Evolutionary conservation across 2,888 invertebrate species (phyloP), one percentile per base, ranked within the genome.

Genomic region (Chesias legatella): DNA sequence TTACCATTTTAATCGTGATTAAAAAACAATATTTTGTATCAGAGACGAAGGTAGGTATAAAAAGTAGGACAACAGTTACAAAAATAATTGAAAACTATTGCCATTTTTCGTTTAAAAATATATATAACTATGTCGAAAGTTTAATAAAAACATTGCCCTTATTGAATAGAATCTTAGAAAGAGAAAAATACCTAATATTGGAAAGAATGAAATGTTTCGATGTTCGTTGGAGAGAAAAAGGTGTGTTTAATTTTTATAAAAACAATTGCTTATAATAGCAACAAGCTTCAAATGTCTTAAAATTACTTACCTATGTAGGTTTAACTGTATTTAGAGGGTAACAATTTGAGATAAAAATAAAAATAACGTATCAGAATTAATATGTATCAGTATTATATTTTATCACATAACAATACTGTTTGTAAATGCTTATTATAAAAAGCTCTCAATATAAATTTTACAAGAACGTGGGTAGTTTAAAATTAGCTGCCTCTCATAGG

Each of bases 381-480:
- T 32, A 29, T 44, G 39, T 40, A 42, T 39, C 35, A 35, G 34
- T 32, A 35, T 32, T 35, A 43, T 43, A 46, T 58, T 53, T 44
- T 64, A 67, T 67, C 67, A 67, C 64, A 67, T 64, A 61, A 61
- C 61, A 67, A 67, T 67, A 67, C 67, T 67, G 67, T 64, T 64
- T 67, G 60, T 60, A 67, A 58, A 60, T 63, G 61, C 50, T 60
- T 60, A 60, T 71, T 80, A 79, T 77, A 82, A 81, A 81, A 84
- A 84, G 82, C 83, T 81, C 77, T 75, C 71, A 70, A 78, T 71
- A 68, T 66, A 72, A 72, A 70, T 64, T 60, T 63, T 66, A 69
- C 63, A 58, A 54, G 53, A 56, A 58, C 59, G 61, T 65, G 64
- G 67, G 61, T 69, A 68, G 58, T 62, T 53, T 37, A 54, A 58